A percentile compares a stretch with the other conserved stretches of the same genome.
phyloP scores from a whole-genome alignment of 2,113 vertebrate genomes.

The Cynopterus brachyotis region DNA sequence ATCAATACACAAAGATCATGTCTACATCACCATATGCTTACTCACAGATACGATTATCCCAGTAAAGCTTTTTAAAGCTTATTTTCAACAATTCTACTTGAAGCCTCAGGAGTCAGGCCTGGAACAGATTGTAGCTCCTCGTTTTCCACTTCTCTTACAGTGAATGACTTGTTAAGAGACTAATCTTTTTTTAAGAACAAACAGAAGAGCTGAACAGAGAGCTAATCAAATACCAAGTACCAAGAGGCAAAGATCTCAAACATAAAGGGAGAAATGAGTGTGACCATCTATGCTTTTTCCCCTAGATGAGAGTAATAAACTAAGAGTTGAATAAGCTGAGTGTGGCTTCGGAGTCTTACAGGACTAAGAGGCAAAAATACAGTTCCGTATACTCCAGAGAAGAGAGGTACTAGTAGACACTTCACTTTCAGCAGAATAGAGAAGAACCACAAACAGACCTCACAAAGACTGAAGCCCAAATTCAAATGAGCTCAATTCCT shows the following conservation, averaged over 20 bases:
- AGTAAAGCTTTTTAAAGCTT: background rate
- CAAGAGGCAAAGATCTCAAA: background rate
- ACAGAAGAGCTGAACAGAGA: background rate
- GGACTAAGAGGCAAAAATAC: background rate
- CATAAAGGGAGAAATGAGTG: background rate
- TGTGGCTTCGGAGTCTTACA: background rate
- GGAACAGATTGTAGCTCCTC: background rate
- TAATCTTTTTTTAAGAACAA: background rate
- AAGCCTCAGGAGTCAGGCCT: background rate
- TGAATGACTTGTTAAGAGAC: background rate
- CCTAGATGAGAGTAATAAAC: background rate
- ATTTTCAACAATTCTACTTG: background rate
- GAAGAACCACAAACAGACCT: background rate
- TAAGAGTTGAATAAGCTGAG: background rate
- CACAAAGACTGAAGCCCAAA: background rate
- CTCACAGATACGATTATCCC: background rate
- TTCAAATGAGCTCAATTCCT: background rate
- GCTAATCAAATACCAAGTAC: background rate
- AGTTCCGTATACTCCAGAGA: background rate
- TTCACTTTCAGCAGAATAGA: background rate
- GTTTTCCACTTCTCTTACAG: background rate
- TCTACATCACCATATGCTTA: background rate
- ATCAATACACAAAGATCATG: background rate
- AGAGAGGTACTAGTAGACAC: accelerated
- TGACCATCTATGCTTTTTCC: background rate